Base-by-base conservation (phyloP, 2,113 vertebrate genomes). In the Mugil cephalus region DNA sequence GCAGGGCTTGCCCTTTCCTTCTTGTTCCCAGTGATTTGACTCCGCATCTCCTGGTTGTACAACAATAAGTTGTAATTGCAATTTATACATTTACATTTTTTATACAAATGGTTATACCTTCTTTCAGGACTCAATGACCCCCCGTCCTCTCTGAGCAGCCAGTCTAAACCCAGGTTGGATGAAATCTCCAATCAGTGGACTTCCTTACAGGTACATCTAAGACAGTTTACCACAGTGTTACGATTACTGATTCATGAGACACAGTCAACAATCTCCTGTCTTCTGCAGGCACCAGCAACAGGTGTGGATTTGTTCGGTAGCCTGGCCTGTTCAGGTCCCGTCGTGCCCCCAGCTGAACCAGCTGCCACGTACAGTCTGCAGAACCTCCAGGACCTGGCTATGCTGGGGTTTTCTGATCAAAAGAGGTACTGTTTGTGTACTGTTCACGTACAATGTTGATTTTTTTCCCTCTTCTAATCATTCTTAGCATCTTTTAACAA, bases 41-140 rank as follows among this genome's bases (percentile, higher is more conserved):
- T n/a, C n/a, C n/a, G n/a, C n/a, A n/a, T n/a, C n/a, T n/a, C n/a
- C n/a, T n/a, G n/a, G n/a, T n/a, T n/a, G n/a, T n/a, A n/a, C n/a
- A n/a, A n/a, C n/a, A n/a, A n/a, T n/a, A n/a, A n/a, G n/a, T n/a
- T n/a, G n/a, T n/a, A n/a, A n/a, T n/a, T n/a, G n/a, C n/a, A n/a
- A n/a, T n/a, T n/a, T 30, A 30, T 30, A 30, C 5, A 30, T 30
- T 3, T 30, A 30, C 5, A 30, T 30, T 30, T 3, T 30, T 30
- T 2, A 30, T 30, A 30, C 24, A 30, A 30, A 3, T 30, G 24
- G 24, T 30, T 30, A 11, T 2, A 12, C 45, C 17, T n/a, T 45
- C 9, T 61, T 72, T 79, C 88, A 99, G 98, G 96, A 48, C 91
- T 99, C 48, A 93, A 94, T 35, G 96, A 98, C 73, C 93, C 95